These are phyloP conservation scores for Eublepharis macularius DNA, from an alignment of 2,113 vertebrate species.

Conservation along the genomic window DNA sequence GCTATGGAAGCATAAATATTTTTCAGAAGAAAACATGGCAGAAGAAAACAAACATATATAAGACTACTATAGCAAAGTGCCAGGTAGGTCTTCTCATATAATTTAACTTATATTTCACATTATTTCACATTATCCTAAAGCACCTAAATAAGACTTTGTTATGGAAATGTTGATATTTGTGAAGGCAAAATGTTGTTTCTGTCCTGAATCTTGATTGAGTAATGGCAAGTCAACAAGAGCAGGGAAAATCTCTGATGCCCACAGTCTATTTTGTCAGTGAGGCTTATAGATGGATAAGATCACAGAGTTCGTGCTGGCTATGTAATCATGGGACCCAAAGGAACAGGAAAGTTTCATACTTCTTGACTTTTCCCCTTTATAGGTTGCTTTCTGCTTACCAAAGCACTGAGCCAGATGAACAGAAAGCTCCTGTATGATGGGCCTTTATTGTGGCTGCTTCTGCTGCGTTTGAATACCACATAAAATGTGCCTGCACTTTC, in stretches of 20 bases:
- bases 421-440: not conserved
- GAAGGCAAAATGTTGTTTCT: not conserved
- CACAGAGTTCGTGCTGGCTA: no score
- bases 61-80: not conserved
- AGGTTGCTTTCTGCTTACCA: not conserved
- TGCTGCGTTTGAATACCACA: not conserved
- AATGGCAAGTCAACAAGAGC: not conserved
- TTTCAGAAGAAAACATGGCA: conserved; percentile 22
- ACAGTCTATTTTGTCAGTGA: not conserved
- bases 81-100: not conserved
- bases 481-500: not conserved
- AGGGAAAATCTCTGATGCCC: not conserved
- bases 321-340: no score
- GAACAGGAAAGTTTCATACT: not conserved
- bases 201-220: not conserved
- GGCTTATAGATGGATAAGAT: not conserved
- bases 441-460: no score
- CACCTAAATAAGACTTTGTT: no score
- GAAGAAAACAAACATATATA: not conserved
- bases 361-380: not conserved
- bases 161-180: not conserved
- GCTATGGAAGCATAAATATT: conserved; percentile 23
- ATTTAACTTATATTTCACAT: not conserved
- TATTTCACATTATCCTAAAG: no score
- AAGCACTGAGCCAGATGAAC: not conserved